Conservation (phyloP, 2,113 vertebrate genomes). For the Ia io region DNA sequence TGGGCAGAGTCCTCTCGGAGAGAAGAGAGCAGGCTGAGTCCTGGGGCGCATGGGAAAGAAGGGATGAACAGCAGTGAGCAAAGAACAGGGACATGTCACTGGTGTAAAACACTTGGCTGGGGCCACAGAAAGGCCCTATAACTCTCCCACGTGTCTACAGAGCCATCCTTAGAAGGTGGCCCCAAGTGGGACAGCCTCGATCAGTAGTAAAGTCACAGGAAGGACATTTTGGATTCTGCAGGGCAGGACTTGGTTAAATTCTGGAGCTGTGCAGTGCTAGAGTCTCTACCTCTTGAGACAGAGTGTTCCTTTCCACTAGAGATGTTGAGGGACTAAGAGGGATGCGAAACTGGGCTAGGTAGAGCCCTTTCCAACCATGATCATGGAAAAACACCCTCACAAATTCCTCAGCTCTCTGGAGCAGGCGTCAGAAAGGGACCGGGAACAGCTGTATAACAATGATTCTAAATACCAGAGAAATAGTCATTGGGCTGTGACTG, state of each 20-base stretch:
- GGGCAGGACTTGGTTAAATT: not conserved
- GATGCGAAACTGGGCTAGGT: not conserved
- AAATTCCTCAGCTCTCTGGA: not conserved
- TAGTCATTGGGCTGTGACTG: not conserved
- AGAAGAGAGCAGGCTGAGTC: not conserved
- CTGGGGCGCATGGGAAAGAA: not conserved
- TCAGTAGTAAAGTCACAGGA: not conserved
- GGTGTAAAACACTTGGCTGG: not conserved
- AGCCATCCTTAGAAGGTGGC: not conserved
- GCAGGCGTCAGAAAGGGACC: not conserved
- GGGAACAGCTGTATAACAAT: not conserved
- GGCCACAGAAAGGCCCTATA: not conserved
- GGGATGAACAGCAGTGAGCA: not conserved
- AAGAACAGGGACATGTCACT: not conserved
- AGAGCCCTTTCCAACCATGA: not conserved
- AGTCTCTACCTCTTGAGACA: not conserved
- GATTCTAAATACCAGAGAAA: not conserved
- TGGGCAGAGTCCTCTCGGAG: not conserved
- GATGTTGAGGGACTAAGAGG: not conserved
- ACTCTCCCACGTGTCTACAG: not conserved
- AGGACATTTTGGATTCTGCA: not conserved
- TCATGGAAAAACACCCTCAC: not conserved
- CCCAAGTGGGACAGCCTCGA: not conserved
- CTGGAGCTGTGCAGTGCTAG: not conserved
- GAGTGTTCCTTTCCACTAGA: rapidly evolving